A percentile compares a stretch with the other conserved stretches of the same genome.
phyloP scores from a whole-genome alignment of 2,113 vertebrate species.

The Bubo blakistoni region DNA sequence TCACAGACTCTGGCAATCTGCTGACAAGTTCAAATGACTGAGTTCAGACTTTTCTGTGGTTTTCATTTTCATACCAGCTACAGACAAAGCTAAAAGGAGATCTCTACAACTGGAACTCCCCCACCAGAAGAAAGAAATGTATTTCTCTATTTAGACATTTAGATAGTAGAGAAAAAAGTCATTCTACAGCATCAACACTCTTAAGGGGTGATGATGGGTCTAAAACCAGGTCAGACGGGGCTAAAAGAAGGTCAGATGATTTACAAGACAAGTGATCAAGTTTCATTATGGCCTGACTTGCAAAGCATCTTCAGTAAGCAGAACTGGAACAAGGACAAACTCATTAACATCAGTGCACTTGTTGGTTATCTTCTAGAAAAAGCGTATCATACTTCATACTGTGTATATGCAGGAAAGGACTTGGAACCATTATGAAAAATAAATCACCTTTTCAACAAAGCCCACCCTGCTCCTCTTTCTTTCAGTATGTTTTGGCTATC shows the following conservation, averaged over 20 bases:
- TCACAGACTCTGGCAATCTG: background rate
- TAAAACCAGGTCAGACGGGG: no score
- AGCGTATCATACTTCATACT: rapidly evolving
- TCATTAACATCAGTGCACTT: background rate
- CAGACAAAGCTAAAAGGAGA: background rate
- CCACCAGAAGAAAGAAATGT: no score
- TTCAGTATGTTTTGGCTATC: background rate
- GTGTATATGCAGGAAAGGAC: background rate
- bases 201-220: background rate
- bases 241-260: background rate
- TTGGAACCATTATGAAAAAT: background rate
- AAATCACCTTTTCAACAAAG: background rate
- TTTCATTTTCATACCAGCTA: background rate
- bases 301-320: background rate
- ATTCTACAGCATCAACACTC: background rate
- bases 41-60: background rate
- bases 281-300: background rate
- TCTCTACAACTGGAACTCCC: no score
- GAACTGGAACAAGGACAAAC: background rate
- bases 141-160: background rate
- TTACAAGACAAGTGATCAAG: background rate
- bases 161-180: background rate
- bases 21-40: background rate
- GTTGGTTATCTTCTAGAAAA: background rate
- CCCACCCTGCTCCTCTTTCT: background rate